A percentile compares a stretch with the other conserved stretches of the same genome.
phyloP scores from a whole-genome alignment of 2,113 vertebrate species.

The Platanista minor region DNA sequence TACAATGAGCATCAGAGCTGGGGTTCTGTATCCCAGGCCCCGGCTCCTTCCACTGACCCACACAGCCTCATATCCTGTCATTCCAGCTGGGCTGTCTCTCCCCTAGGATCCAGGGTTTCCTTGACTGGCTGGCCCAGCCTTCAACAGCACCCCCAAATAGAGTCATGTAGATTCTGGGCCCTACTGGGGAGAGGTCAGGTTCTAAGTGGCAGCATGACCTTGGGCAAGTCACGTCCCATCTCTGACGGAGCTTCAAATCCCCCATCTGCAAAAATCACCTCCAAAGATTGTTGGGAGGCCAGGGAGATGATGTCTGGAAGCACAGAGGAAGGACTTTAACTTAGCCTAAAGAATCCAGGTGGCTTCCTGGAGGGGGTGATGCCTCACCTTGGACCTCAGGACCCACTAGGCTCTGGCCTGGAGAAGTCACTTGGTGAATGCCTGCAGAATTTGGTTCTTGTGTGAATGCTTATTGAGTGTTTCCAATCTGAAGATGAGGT shows the following conservation, averaged over 20 bases:
- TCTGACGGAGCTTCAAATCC: not conserved
- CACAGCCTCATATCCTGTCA: not conserved
- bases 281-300: not conserved
- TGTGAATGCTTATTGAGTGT: not conserved
- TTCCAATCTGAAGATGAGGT: not conserved
- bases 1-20: not conserved
- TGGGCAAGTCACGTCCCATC: not conserved
- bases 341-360: too few species aligned
- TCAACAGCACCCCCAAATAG: not conserved
- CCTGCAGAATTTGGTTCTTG: not conserved
- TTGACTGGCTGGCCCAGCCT: not conserved
- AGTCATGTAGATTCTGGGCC: not conserved
- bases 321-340: not conserved
- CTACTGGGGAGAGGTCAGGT: not conserved
- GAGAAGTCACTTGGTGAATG: accelerated
- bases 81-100: not conserved
- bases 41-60: accelerated
- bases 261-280: not conserved
- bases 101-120: not conserved
- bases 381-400: not conserved
- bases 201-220: not conserved
- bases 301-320: not conserved
- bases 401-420: accelerated
- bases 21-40: not conserved
- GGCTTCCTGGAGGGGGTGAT: not conserved